Evolutionary conservation across 2,113 vertebrate species (phyloP).

Genomic region (Casuarius casuarius): DNA sequence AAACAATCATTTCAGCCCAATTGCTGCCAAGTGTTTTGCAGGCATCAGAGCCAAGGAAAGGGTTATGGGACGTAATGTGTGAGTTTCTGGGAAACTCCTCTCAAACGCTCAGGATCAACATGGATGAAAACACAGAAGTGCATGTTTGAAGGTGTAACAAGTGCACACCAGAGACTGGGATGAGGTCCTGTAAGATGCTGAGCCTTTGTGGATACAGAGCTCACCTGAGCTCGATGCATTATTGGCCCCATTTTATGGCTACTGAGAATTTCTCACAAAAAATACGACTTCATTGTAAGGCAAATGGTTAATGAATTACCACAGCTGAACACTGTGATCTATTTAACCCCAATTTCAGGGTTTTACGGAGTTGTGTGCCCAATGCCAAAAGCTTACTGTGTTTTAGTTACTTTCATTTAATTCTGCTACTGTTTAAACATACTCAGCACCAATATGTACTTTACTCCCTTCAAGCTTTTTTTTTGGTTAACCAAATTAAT

Average conservation of each 20-base stretch:
- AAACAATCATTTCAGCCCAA: background rate
- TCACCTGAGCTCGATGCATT: background rate
- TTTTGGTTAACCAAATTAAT: slow-evolving; percentile 16
- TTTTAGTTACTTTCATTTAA: background rate
- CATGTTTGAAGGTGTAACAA: background rate
- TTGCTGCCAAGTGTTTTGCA: background rate
- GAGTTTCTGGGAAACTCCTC: background rate
- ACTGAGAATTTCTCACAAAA: slow-evolving; percentile 2
- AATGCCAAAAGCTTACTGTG: background rate
- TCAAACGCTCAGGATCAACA: background rate
- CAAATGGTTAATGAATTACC: background rate
- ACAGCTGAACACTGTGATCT: background rate
- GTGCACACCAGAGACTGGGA: background rate
- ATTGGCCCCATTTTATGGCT: background rate
- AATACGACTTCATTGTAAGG: background rate
- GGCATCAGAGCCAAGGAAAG: background rate
- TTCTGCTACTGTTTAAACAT: background rate
- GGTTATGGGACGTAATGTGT: background rate
- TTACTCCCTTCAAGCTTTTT: background rate
- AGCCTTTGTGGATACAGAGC: background rate
- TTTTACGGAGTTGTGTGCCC: accelerated
- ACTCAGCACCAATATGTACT: background rate
- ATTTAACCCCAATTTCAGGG: background rate
- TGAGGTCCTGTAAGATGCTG: background rate
- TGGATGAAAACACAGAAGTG: background rate